A percentile compares a stretch with the other conserved stretches of the same genome.
Conservation (phyloP, 2,797 vertebrate genomes). For the Zenarchopterus dispar region DNA sequence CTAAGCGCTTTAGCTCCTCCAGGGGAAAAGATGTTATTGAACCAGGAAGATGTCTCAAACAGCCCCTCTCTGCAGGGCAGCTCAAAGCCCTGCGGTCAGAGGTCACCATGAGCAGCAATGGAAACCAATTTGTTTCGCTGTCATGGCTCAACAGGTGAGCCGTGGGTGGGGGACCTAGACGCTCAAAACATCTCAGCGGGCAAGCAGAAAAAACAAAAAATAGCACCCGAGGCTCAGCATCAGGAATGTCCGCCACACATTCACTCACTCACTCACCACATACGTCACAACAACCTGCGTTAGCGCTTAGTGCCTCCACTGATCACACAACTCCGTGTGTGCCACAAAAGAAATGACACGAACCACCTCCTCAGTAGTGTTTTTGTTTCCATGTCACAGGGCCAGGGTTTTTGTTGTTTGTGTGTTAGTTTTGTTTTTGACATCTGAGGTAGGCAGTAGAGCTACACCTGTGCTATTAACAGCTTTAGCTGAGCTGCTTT, state of each 20-base stretch:
- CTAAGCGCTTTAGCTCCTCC: constrained; percentile 74
- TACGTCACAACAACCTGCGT: constrained; percentile 78
- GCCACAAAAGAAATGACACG: constrained; percentile 46
- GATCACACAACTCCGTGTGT: constrained; percentile 51
- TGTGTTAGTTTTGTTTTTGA: constrained; percentile 1
- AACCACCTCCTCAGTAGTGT: constrained; percentile 68
- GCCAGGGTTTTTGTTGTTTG: constrained; percentile 41
- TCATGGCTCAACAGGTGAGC: constrained; percentile 87
- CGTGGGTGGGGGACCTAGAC: constrained; percentile 60
- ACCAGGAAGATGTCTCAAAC: constrained; percentile 77
- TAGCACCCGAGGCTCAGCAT: constrained; percentile 76
- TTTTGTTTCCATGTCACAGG: constrained; percentile 73
- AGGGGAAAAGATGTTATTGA: constrained; percentile 77
- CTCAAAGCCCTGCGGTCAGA: constrained; percentile 80
- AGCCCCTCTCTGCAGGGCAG: constrained; percentile 73
- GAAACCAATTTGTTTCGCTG: constrained; percentile 84
- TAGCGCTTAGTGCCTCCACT: constrained; percentile 56
- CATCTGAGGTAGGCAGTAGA: constrained; percentile 35
- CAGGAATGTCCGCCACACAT: constrained; percentile 77
- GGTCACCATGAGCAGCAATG: constrained; percentile 75
- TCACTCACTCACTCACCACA: constrained; percentile 81
- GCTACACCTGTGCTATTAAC: constrained; percentile 75
- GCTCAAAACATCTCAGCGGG: constrained; percentile 80
- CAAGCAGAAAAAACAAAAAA: constrained; percentile 52
- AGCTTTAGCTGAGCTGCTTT: constrained; percentile 58